These are phyloP conservation scores for Clostera curtula DNA, from an alignment of 2,888 invertebrate genomes.

Conservation along the genomic window DNA sequence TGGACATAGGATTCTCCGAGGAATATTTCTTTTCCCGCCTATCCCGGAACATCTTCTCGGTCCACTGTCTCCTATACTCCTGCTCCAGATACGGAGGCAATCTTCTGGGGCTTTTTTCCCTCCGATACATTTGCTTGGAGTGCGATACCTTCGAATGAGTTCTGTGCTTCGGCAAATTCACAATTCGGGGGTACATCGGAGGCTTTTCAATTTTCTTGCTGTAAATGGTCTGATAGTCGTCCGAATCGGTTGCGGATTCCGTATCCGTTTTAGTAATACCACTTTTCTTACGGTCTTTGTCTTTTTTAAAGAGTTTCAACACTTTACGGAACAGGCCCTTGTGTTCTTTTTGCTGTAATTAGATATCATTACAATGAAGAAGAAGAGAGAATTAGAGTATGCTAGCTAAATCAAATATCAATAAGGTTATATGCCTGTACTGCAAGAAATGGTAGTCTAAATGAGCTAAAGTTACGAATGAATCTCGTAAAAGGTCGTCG, in stretches of 20 bases:
- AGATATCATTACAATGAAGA: neutral
- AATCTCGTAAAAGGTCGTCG: too few species aligned
- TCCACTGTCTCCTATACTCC: constrained; percentile 45
- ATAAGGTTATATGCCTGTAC: too few species aligned
- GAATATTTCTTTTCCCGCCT: constrained; percentile 19
- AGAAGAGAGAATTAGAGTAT: too few species aligned
- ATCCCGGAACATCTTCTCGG: constrained; percentile 39
- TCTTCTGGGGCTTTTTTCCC: constrained; percentile 22
- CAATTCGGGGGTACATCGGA: constrained; percentile 7
- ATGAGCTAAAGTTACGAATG: too few species aligned
- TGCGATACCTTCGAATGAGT: constrained; percentile 31
- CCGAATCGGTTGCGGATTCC: constrained; percentile 34
- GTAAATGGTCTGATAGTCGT: constrained; percentile 46
- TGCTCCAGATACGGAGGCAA: constrained; percentile 45
- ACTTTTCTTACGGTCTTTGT: constrained; percentile 11
- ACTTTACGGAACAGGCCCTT: constrained; percentile 43
- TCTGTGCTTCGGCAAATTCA: constrained; percentile 14
- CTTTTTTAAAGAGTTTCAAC: constrained; percentile 40
- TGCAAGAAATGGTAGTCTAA: too few species aligned
- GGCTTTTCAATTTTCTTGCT: constrained; percentile 28
- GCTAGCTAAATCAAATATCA: too few species aligned
- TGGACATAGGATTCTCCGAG: constrained; percentile 16
- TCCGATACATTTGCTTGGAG: constrained; percentile 13
- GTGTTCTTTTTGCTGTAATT: constrained; percentile 26
- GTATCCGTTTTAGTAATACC: constrained; percentile 15